phyloP scores from a whole-genome alignment of 1,140 invertebrate species.

The Scaptomyza montana region DNA sequence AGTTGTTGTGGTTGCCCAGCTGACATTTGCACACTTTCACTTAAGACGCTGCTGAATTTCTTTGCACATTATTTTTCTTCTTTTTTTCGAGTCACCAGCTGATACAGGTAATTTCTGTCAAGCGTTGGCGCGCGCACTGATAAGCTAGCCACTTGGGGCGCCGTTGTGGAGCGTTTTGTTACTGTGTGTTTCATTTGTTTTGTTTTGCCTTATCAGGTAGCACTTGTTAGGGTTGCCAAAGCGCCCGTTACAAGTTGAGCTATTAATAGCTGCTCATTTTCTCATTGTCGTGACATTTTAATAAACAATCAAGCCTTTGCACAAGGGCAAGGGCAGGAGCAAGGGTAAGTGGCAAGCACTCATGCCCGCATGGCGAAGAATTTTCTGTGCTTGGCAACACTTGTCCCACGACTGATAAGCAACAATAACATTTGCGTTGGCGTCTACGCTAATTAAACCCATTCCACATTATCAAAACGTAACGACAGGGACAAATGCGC shows the following conservation, averaged over 20 bases:
- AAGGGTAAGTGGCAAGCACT: too few relatives aligned
- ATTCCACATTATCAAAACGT: slow-evolving; percentile 70
- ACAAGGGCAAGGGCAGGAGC: slow-evolving; percentile 1
- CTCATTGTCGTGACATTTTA: slow-evolving; percentile 28
- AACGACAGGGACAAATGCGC: slow-evolving; percentile 45
- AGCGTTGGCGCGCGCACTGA: slow-evolving; percentile 28
- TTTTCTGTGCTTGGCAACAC: slow-evolving; percentile 44
- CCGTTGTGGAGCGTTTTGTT: slow-evolving; percentile 19
- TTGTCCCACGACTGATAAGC: slow-evolving; percentile 52
- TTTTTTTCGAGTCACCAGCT: slow-evolving; percentile 3
- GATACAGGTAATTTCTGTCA: slow-evolving; percentile 34
- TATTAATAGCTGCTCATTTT: slow-evolving; percentile 26
- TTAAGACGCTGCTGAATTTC: not conserved
- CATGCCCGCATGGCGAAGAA: slow-evolving; percentile 16
- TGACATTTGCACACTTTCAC: slow-evolving; percentile 36
- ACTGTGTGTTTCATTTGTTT: slow-evolving; percentile 29
- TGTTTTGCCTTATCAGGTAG: slow-evolving; percentile 36
- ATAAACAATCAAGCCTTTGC: slow-evolving; percentile 28
- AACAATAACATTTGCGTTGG: slow-evolving; percentile 14
- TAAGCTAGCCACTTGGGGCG: slow-evolving; percentile 22
- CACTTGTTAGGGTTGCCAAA: slow-evolving; percentile 34
- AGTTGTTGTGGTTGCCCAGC: slow-evolving; percentile 14
- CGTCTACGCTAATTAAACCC: slow-evolving; percentile 70
- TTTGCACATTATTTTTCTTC: slow-evolving; percentile 2
- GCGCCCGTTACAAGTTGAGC: not conserved